These are phyloP conservation scores for Papilio helenus DNA, from an alignment of 1,140 invertebrate species.

Conservation along the genomic window DNA sequence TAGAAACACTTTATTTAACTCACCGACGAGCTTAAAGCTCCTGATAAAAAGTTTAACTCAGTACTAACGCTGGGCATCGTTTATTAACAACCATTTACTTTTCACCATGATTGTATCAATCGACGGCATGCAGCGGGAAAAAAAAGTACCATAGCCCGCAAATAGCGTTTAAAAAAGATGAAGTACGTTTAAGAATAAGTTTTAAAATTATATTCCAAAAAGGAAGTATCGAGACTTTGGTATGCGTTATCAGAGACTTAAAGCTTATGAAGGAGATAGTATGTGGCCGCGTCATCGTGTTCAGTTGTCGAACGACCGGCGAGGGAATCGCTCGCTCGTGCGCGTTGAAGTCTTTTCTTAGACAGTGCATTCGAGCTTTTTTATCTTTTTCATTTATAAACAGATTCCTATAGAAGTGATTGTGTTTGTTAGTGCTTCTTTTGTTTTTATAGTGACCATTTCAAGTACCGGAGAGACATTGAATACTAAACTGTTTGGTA, in stretches of 20 bases:
- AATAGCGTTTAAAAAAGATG: constrained; percentile 34
- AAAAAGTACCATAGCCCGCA: constrained; percentile 31
- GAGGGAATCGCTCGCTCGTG: constrained; percentile 53
- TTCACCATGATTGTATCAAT: constrained; percentile 76
- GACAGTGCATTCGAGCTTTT: constrained; percentile 41
- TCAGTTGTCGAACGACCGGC: constrained; percentile 59
- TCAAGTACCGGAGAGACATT: constrained; percentile 33
- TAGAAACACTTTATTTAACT: constrained; percentile 82
- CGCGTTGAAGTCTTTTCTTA: constrained; percentile 51
- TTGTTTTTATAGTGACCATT: constrained; percentile 32
- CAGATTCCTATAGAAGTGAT: constrained; percentile 28
- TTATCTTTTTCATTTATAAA: constrained; percentile 19
- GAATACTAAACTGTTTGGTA: constrained; percentile 36
- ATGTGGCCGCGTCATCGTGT: constrained; percentile 43
- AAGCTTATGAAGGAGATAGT: constrained; percentile 70
- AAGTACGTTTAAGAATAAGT: constrained; percentile 37
- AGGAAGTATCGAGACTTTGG: constrained; percentile 47
- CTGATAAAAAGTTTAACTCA: constrained; percentile 73
- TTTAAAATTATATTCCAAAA: constrained; percentile 46
- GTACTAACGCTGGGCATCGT: constrained; percentile 61
- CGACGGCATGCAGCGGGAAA: constrained; percentile 48
- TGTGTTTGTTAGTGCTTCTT: constrained; percentile 37
- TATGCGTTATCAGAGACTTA: constrained; percentile 70
- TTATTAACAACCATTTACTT: constrained; percentile 75
- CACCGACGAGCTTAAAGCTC: constrained; percentile 73